Evolutionary conservation across 2,113 vertebrate genomes (phyloP).

Genomic region (Nestor notabilis): DNA sequence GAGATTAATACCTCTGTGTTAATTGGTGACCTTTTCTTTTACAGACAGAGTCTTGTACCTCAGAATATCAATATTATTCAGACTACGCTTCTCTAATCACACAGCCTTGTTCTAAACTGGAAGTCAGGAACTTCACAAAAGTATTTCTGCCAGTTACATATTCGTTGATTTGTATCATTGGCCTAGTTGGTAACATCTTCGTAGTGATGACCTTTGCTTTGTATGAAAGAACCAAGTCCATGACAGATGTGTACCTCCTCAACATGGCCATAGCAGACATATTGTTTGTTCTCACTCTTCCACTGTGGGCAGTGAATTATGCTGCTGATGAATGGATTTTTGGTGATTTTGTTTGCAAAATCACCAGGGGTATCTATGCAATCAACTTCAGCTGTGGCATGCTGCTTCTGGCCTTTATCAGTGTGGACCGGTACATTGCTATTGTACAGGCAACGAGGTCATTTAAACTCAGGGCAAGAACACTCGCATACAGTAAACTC

Average conservation of each 20-base stretch:
- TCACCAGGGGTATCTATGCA: constrained; percentile 83
- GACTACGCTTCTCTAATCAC: not conserved
- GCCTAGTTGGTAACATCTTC: constrained; percentile 86
- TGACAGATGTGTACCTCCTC: constrained; percentile 91
- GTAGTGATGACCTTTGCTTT: constrained; percentile 87
- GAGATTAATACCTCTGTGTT: not conserved
- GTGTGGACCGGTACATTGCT: constrained; percentile 88
- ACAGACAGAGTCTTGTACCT: not conserved
- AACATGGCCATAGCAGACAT: constrained; percentile 92
- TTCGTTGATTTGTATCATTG: constrained; percentile 82
- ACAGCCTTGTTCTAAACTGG: constrained; percentile 16
- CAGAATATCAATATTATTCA: not conserved
- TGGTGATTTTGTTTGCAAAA: constrained; percentile 80
- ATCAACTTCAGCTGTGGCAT: constrained; percentile 92
- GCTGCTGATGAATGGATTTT: constrained; percentile 77
- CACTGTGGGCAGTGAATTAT: constrained; percentile 84
- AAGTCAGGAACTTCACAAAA: constrained; percentile 68
- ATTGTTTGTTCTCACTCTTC: constrained; percentile 85
- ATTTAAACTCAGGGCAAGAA: constrained; percentile 78
- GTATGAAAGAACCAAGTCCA: constrained; percentile 86
- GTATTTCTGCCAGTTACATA: constrained; percentile 73
- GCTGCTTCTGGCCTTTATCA: constrained; percentile 88
- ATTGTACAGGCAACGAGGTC: constrained; percentile 89
- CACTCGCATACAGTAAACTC: constrained; percentile 66
- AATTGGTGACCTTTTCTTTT: not conserved